phyloP scores from a whole-genome alignment of 1,140 invertebrate genomes.

The Meloidogyne exigua region DNA sequence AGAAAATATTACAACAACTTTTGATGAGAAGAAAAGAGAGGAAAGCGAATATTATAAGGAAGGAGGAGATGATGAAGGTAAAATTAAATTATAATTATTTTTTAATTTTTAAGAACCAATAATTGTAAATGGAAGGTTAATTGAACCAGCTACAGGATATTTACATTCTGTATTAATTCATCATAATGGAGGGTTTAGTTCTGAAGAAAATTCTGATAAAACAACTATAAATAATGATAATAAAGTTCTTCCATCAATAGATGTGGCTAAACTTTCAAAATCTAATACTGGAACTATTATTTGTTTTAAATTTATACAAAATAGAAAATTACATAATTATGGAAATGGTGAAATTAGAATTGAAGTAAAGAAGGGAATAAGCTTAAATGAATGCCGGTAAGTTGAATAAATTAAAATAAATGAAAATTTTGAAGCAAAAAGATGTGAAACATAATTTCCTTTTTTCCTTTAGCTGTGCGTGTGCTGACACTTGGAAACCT shows the following conservation, averaged over 20 bases:
- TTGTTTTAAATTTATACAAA: constrained; percentile 19
- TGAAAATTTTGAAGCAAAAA: neutral
- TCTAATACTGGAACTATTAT: neutral
- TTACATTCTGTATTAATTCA: constrained; percentile 1
- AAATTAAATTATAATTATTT: neutral
- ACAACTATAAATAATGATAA: neutral
- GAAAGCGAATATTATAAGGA: neutral
- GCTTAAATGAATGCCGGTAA: constrained; percentile 24
- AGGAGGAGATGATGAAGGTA: neutral
- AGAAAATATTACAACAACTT: neutral
- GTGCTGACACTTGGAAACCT: constrained; percentile 23
- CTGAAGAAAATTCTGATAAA: neutral
- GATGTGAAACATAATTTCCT: neutral
- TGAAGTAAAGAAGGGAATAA: neutral
- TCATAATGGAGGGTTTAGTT: neutral
- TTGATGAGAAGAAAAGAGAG: neutral
- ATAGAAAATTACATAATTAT: neutral
- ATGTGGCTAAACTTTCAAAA: neutral
- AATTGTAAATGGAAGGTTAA: neutral
- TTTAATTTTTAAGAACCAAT: neutral
- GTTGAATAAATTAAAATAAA: neutral
- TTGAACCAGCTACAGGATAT: neutral
- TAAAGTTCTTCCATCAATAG: neutral
- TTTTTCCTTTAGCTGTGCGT: constrained; percentile 3
- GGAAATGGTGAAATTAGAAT: neutral